Conservation (phyloP, 2,113 vertebrate species). For the Colius striatus region DNA sequence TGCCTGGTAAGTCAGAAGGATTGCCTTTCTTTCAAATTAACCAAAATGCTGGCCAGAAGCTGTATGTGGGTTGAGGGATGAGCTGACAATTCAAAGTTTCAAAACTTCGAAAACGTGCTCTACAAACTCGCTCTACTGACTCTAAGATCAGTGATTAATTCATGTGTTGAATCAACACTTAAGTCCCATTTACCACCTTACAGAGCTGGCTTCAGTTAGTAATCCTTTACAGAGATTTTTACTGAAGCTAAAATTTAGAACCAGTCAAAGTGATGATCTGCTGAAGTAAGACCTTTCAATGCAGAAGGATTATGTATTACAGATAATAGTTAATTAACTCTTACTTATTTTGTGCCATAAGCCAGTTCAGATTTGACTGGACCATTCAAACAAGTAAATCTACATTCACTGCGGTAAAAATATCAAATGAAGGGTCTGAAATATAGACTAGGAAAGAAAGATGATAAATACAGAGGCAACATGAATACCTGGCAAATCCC, state of each 20-base stretch:
- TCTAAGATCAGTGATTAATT: not conserved
- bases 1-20: not conserved
- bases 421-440: not conserved
- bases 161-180: not conserved
- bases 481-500: not conserved
- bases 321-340: not conserved
- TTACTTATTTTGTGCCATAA: not conserved
- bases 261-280: not conserved
- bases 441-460: not conserved
- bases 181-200: not conserved
- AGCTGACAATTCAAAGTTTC: not conserved
- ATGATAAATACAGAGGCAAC: not conserved
- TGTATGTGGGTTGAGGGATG: not conserved
- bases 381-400: not conserved
- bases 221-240: not conserved
- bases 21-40: not conserved
- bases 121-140: not conserved
- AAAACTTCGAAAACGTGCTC: not conserved
- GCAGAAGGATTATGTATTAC: not conserved
- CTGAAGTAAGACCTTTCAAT: not conserved
- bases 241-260: not conserved
- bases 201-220: not conserved
- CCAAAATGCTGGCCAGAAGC: not conserved
- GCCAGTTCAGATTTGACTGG: not conserved
- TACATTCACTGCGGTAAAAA: not conserved